Percentiles rank a stretch among this genome's conserved stretches.
Conservation (phyloP, 2,888 invertebrate species). For the Dicyrtoma fusca region DNA sequence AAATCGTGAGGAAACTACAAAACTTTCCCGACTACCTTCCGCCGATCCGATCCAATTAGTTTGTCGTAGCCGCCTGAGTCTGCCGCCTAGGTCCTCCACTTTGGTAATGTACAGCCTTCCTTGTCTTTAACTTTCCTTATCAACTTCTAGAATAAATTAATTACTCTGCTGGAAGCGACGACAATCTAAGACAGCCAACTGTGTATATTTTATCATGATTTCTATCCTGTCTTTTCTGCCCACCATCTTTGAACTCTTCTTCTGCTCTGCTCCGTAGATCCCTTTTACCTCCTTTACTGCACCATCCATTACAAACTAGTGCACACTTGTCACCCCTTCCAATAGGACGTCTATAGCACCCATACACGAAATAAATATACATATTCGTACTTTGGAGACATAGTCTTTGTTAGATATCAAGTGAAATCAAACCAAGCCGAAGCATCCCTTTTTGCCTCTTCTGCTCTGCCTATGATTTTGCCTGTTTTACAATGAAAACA, state of each 20-base stretch:
- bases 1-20: conserved; percentile 57
- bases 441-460: too few species aligned
- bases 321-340: too few species aligned
- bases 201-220: conserved; percentile 15
- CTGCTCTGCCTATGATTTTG: too few species aligned
- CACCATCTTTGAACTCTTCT: not conserved
- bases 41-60: conserved; percentile 56
- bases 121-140: conserved; percentile 38
- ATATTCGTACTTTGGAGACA: too few species aligned
- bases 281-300: too few species aligned
- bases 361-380: too few species aligned
- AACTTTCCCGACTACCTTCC: conserved; percentile 57
- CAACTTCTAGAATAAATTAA: conserved; percentile 55
- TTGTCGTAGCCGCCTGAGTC: conserved; percentile 51
- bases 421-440: too few species aligned
- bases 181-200: conserved; percentile 33
- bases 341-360: too few species aligned
- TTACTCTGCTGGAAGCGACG: conserved; percentile 54
- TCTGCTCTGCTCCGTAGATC: too few species aligned
- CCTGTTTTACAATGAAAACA: too few species aligned
- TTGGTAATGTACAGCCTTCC: not conserved
- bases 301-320: too few species aligned
- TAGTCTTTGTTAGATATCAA: too few species aligned
- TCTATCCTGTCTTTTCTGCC: conserved; percentile 6
- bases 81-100: conserved; percentile 36